Conservation (phyloP, 2,888 invertebrate species). For the Coleophora deauratella region DNA sequence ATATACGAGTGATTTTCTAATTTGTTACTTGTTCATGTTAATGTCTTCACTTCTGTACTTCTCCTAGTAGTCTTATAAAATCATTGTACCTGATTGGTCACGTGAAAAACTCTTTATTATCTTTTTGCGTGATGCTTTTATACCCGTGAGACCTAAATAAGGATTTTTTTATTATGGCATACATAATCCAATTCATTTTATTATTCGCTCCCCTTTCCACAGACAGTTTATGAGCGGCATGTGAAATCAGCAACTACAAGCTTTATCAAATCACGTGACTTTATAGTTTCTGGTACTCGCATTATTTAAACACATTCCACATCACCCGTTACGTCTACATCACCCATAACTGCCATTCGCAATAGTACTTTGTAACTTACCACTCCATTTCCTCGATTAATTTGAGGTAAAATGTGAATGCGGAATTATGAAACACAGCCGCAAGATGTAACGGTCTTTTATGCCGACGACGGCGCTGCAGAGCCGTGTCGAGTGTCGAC, state of each 20-base stretch:
- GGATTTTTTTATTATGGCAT: slow-evolving; percentile 37
- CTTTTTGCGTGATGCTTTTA: slow-evolving; percentile 52
- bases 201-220: slow-evolving; percentile 25
- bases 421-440: slow-evolving; percentile 46
- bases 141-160: slow-evolving; percentile 28
- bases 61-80: too few relatives aligned
- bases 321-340: neutral
- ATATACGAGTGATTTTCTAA: too few relatives aligned
- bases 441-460: slow-evolving; percentile 47
- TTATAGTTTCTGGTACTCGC: slow-evolving; percentile 18
- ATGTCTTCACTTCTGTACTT: too few relatives aligned
- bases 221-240: slow-evolving; percentile 17
- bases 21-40: too few relatives aligned
- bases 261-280: slow-evolving; percentile 20
- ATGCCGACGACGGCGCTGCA: slow-evolving; percentile 35
- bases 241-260: slow-evolving; percentile 19
- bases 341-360: neutral
- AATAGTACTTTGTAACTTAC: slow-evolving; percentile 1
- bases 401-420: slow-evolving; percentile 35
- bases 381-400: slow-evolving; percentile 28
- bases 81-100: too few relatives aligned
- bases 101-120: neutral
- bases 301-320: slow-evolving; percentile 6
- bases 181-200: slow-evolving; percentile 43
- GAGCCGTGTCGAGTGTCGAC: slow-evolving; percentile 34